Base-by-base conservation (phyloP, 2,113 vertebrate genomes). In the Larimichthys crocea region DNA sequence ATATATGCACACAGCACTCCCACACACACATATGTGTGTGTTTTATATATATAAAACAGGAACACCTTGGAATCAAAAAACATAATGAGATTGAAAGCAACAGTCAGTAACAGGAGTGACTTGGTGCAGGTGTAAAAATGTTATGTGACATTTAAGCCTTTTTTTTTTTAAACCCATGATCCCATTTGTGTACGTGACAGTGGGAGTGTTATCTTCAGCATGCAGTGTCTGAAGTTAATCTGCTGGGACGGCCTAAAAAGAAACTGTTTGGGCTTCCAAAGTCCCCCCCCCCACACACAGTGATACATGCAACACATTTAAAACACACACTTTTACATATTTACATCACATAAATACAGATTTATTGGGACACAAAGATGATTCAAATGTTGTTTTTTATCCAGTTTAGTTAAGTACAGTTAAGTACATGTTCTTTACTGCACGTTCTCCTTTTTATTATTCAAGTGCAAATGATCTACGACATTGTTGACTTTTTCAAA, bases 161-260 rank as follows among this genome's bases (percentile, higher is more conserved):
- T 56, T 35, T 56, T 35, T 17, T 52, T n/a, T 19, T 50, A 20
- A 80, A 65, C 24, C 56, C 31, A 53, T 73, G 26, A 50, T 56
- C 56, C n/a, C 70, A 35, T 0, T 61, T 55, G 16, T 69, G 42
- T 49, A 63, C 20, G 60, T 76, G 61, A 49, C 78, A 50, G 55
- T 2, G 48, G 44, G 31, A 68, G 50, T 69, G 64, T 70, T 71
- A 76, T 82, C 56, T 61, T 61, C 3, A 65, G 22, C 73, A 42
- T 73, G 52, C 57, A 62, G 42, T 57, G 16, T 57, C 16, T 82
- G 42, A 70, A 69, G 65, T 76, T 50, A 71, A 76, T 82, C 79
- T 74, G 22, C 57, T 63, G 19, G 19, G 50, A 55, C 3, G 3
- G 55, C 14, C 55, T 71, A 15, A 61, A 2, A 40, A 53, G 60